Base-by-base conservation (phyloP, 2,888 invertebrate species). In the Augiades crinisus region DNA sequence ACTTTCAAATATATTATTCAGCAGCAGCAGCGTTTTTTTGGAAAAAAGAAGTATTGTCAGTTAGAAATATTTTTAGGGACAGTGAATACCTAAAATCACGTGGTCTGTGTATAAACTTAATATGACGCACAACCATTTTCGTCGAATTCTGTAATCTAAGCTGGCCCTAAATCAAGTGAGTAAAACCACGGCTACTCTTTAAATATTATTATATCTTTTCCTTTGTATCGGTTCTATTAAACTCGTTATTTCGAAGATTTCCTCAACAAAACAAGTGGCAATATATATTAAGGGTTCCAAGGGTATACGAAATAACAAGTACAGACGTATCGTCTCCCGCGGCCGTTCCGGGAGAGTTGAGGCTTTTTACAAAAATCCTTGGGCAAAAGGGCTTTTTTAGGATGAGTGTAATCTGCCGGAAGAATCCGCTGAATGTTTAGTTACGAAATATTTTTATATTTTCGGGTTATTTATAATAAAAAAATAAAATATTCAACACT, bases 241-340 rank as follows among this genome's bases (percentile, higher is more conserved):
- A 24, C 16, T 40, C 12, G 40, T 40, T 40, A 24, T 14, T 10
- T 2, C 24, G 24, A 24, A 41, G 16, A 27, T 41, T 24, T 41
- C 27, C 40, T 16, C 27, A 41, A 41, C 16, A 41, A 41, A 41
- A 41, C 40, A 22, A 24, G 13, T 24, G 24, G 8, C 13, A 5
- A 8, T 40, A 40, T 40, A 13, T 8, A 21, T 22, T 13, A 14
- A 22, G 13, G 14, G 22, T 24, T 24, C 6, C n/a, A 24, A 41
- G 30, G 30, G 38, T 16, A 5, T 17, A 7, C 16, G 12, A 17
- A 41, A 41, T 41, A 41, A 41, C 27, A 41, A 41, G 17, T 41
- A 41, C 30, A 41, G 41, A 41, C 41, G 41, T 27, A 41, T 41
- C 41, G 41, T n/a, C 12, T 10, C 27, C 10, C 5, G n/a, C 7